Base-by-base conservation (phyloP, 92 coral and sea anemone genomes). In the Bergia puertoricense region DNA sequence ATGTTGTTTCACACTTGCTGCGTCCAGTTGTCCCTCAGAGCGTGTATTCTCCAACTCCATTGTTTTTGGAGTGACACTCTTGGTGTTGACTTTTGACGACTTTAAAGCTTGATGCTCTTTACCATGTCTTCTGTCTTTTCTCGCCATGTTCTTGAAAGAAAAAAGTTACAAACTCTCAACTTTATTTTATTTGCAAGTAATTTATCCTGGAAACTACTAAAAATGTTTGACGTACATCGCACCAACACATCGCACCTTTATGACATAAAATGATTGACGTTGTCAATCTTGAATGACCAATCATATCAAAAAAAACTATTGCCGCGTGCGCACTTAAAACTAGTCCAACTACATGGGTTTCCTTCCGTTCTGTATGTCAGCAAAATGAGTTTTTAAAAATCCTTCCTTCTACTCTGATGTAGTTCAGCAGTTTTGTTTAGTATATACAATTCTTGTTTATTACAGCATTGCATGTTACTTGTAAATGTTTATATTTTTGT, bases 241-340 rank as follows among this genome's bases (percentile, higher is more conserved):
- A 30, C 30, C 30, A 30, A 30, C 30, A 30, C 30, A 30, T 30
- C 30, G 30, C 66, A 38, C 77, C 67, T 48, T 84, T 84, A 40
- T 84, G 87, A 84, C 87, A 84, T 84, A 50, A 6, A 84, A 72
- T 84, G 87, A 84, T 84, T 84, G 87, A 84, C 87, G 66, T 84
- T 71, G 85, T 80, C 85, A 69, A 84, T 46, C 45, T 69, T 84
- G 20, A 48, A 6, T 14, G 44, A 84, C 87, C 87, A 84, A 84
- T 84, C 79, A 84, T 4, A 72, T 37, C 40, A 48, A 39, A 37
- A 37, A 83, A 69, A 71, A 48, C 20, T 68, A 0, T 46, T 36
- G 16, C 6, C 38, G 79, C 87, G 43, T 50, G 66, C 48, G 41
- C 54, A 30, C 43, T 54, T 1, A 11, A 54, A 54, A 54, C 18